Evolutionary conservation across 2,888 invertebrate species (phyloP), one percentile per base, ranked within the genome.

Genomic region (Petrolisthes manimaculis): DNA sequence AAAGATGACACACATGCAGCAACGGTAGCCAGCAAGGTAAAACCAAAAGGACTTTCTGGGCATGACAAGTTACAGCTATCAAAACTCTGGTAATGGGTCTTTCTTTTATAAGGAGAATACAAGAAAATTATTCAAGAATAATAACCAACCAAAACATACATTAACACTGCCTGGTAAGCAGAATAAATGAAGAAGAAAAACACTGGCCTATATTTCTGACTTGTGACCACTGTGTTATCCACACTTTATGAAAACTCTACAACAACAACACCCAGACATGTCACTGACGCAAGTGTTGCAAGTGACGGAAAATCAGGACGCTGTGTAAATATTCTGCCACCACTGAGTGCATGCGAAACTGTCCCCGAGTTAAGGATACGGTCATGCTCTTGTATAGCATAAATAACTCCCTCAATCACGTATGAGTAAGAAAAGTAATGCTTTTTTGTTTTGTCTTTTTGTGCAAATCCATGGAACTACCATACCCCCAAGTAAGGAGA

Each of bases 121-220:
- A 88, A 84, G 78, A 88, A 88, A 88, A 88, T 88, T 75, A 87
- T 87, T 80, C 71, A 88, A 90, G 85, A 84, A 89, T 88, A 90
- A 88, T 90, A 86, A 90, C 90, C 90, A 90, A 90, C 90, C 90
- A 90, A 90, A 90, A 90, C 90, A 90, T 69, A 90, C 88, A 90
- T 83, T 88, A 90, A 88, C 88, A 88, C 88, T 88, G 88, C 88
- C 88, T 88, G 88, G 88, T 80, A 88, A 88, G 88, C 88, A 88
- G 88, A 88, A 88, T 88, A 88, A 88, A 87, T 87, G 83, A 87
- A 88, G 74, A 88, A 88, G 88, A 81, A 88, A 88, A 88, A 84
- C 88, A 88, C 88, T 84, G 88, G 88, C 84, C 84, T 84, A 84
- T 79, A 71, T 75, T 84, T 84, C 84, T 84, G 84, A 84, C 88